phyloP scores from a whole-genome alignment of 2,113 vertebrate genomes.

The Callorhinus ursinus region DNA sequence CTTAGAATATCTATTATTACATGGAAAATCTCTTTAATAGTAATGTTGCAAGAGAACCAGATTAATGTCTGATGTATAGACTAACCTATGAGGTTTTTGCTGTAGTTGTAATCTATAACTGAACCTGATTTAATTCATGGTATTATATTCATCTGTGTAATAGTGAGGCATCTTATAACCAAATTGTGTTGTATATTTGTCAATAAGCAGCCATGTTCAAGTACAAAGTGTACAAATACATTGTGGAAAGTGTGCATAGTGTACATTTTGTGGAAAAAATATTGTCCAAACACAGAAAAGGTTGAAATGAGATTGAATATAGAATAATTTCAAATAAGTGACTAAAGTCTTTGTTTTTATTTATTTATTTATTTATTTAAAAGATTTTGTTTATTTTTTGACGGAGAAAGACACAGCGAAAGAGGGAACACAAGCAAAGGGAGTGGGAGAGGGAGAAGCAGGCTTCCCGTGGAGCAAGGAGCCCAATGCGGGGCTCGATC shows the following conservation, averaged over 20 bases:
- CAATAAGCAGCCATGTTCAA: background rate
- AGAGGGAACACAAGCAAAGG: no score
- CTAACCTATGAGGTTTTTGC: background rate
- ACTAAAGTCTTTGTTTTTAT: background rate
- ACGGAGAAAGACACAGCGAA: no score
- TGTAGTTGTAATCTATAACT: background rate
- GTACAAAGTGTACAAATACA: no score
- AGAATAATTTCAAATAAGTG: background rate
- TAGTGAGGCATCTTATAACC: background rate
- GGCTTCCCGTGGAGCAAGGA: no score
- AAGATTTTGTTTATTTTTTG: no score
- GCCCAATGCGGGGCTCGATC: no score
- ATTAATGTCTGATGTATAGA: background rate
- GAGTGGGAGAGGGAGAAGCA: no score
- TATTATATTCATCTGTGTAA: background rate
- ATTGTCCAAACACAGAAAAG: background rate
- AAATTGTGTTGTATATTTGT: background rate
- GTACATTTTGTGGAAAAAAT: background rate
- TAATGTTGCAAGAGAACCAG: background rate
- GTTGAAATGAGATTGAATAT: slow-evolving; percentile 9
- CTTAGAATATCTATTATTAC: background rate
- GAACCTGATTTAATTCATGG: background rate
- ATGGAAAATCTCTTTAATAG: background rate
- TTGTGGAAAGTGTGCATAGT: no score
- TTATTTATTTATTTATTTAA: no score